phyloP scores from a whole-genome alignment of 2,113 vertebrate species.

The Urocynchramus pylzowi region DNA sequence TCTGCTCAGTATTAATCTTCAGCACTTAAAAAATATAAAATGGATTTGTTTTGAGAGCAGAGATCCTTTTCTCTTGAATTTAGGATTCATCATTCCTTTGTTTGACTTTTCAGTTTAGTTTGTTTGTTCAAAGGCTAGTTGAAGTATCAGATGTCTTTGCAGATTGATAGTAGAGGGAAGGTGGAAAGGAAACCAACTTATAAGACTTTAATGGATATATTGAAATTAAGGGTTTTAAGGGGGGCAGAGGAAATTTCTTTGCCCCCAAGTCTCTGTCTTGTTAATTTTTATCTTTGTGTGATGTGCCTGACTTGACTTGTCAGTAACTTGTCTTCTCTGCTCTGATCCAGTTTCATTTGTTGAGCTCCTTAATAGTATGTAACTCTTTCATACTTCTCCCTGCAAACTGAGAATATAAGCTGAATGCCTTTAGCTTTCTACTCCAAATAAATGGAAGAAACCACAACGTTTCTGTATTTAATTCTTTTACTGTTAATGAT shows the following conservation, averaged over 20 bases:
- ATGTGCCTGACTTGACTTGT: slow-evolving; percentile 4
- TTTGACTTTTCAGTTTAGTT: background rate
- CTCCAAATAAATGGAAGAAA: background rate
- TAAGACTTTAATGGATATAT: background rate
- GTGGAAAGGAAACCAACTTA: background rate
- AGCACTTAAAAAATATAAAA: background rate
- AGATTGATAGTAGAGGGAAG: background rate
- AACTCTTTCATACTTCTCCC: background rate
- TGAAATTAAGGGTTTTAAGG: background rate
- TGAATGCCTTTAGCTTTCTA: background rate
- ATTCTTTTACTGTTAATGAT: background rate
- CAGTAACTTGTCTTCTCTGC: background rate
- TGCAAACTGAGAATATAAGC: background rate
- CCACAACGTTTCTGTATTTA: background rate
- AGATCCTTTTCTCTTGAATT: background rate
- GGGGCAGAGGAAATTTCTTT: background rate
- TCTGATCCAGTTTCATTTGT: background rate
- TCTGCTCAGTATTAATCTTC: background rate
- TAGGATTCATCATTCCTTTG: background rate
- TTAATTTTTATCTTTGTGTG: background rate
- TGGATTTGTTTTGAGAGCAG: background rate
- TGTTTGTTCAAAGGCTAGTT: background rate
- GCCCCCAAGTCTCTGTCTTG: background rate
- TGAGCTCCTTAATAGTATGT: background rate
- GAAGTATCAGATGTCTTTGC: background rate